Conservation (phyloP, 2,113 vertebrate species). For the Laticauda colubrina region DNA sequence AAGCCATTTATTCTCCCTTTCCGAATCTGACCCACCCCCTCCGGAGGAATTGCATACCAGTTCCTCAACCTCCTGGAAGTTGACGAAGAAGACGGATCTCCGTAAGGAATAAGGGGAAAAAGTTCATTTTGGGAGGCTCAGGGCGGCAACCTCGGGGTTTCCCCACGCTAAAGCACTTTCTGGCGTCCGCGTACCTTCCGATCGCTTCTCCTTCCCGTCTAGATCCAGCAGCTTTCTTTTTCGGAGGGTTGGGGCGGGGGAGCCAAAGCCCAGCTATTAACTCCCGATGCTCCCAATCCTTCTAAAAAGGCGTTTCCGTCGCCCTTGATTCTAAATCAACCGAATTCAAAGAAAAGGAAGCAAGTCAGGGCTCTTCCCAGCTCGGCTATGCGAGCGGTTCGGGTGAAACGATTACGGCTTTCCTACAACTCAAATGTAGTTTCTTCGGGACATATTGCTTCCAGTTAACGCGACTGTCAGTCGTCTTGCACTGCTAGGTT, state of each 20-base stretch:
- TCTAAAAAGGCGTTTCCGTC: not conserved
- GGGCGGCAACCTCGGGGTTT: not conserved
- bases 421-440: not conserved
- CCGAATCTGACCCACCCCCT: not conserved
- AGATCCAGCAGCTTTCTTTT: not conserved
- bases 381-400: not conserved
- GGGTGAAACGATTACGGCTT: not conserved
- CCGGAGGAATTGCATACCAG: not conserved
- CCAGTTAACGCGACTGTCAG: not conserved
- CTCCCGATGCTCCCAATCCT: not conserved
- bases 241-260: no score
- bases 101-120: not conserved
- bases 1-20: not conserved
- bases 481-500: not conserved
- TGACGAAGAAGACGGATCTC: not conserved
- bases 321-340: not conserved
- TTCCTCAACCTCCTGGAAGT: not conserved
- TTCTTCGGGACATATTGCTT: not conserved
- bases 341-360: not conserved
- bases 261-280: not conserved
- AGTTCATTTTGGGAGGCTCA: not conserved
- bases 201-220: not conserved
- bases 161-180: not conserved
- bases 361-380: not conserved
- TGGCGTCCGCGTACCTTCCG: not conserved